phyloP scores from a whole-genome alignment of 2,888 invertebrate genomes.

The Heliconius ismenius region DNA sequence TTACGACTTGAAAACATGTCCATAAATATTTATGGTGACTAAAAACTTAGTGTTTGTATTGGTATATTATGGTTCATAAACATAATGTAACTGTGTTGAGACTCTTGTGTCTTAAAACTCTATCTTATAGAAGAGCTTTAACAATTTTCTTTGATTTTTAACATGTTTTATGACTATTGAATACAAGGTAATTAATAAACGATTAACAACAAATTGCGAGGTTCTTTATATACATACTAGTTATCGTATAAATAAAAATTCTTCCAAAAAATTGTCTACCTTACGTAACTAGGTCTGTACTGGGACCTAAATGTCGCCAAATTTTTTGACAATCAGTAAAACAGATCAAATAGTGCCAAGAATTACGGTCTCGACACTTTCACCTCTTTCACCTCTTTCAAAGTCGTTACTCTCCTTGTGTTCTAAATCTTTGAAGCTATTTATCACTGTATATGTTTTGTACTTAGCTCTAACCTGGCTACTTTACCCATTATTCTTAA shows the following conservation, averaged over 20 bases:
- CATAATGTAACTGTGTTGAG: background rate
- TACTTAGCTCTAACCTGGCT: background rate
- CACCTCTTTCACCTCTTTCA: slow-evolving; percentile 18
- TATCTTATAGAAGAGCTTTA: background rate
- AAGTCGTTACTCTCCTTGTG: slow-evolving; percentile 8
- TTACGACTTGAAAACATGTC: slow-evolving; percentile 19
- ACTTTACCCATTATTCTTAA: background rate
- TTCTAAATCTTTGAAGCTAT: slow-evolving; percentile 5
- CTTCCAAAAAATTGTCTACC: background rate
- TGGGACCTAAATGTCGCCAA: background rate
- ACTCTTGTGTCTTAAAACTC: background rate
- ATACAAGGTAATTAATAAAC: background rate
- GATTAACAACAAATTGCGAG: too few relatives aligned
- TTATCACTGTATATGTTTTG: slow-evolving; percentile 7
- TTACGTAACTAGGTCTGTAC: background rate
- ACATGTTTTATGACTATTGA: background rate
- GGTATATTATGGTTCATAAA: background rate
- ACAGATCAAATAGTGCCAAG: slow-evolving; percentile 18
- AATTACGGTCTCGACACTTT: slow-evolving; percentile 16
- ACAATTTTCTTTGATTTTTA: too few relatives aligned
- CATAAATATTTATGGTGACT: background rate
- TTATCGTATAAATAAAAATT: background rate
- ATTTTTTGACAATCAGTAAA: slow-evolving; percentile 12
- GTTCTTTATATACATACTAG: too few relatives aligned
- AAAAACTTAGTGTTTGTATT: background rate